phyloP scores from a whole-genome alignment of 2,888 invertebrate genomes.

The Ischnura elegans region DNA sequence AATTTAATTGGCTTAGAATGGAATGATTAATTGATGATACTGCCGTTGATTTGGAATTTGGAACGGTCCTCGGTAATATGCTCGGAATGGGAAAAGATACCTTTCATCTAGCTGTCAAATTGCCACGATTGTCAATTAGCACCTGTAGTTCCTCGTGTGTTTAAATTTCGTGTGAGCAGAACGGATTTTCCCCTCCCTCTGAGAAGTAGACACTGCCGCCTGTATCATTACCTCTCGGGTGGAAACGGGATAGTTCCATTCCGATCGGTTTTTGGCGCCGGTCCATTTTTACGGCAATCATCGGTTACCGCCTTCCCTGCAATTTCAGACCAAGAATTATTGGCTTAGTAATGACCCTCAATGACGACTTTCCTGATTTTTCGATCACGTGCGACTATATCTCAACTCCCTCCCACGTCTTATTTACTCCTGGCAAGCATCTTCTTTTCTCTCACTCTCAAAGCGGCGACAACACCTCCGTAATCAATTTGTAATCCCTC shows the following conservation, averaged over 20 bases:
- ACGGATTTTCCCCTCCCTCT: too few species aligned
- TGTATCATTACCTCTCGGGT: background rate
- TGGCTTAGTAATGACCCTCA: background rate
- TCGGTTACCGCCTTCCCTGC: background rate
- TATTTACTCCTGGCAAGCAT: background rate
- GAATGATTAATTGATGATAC: too few species aligned
- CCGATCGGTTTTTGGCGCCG: background rate
- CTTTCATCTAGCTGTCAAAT: background rate
- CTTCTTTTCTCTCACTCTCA: background rate
- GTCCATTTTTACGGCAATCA: background rate
- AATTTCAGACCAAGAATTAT: background rate
- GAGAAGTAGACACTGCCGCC: too few species aligned
- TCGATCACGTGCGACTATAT: background rate
- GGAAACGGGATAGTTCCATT: background rate
- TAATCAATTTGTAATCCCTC: background rate
- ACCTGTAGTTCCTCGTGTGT: background rate
- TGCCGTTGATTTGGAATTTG: too few species aligned
- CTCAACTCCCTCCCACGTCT: background rate
- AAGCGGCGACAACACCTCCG: background rate
- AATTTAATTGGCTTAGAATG: too few species aligned
- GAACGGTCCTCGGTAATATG: background rate
- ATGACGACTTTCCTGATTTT: background rate
- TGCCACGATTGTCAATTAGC: background rate
- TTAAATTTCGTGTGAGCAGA: background rate
- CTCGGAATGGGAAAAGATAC: background rate